Evolutionary conservation across 1,140 invertebrate species (phyloP).

Genomic region (Zaprionus gabonicus): DNA sequence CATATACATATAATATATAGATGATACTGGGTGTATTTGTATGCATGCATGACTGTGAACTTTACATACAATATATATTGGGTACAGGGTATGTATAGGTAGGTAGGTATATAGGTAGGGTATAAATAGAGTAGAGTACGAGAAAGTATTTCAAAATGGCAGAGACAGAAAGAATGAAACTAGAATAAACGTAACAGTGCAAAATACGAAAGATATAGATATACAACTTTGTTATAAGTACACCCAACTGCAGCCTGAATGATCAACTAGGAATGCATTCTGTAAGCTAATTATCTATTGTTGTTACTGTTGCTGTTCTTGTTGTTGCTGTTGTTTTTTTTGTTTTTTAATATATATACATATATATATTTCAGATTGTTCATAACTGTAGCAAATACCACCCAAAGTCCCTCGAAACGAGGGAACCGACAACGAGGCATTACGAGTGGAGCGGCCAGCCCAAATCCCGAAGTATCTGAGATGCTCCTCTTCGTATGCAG

Average conservation of each 20-base stretch:
- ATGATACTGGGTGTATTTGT: slow-evolving; percentile 24
- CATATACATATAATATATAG: slow-evolving; percentile 1
- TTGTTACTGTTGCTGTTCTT: neutral
- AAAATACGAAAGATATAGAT: slow-evolving; percentile 45
- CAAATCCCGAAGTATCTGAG: neutral
- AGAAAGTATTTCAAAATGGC: slow-evolving; percentile 27
- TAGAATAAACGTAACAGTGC: slow-evolving; percentile 44
- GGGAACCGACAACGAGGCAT: slow-evolving; percentile 12
- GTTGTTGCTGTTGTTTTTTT: neutral
- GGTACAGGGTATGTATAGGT: slow-evolving; percentile 16
- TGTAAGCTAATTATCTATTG: slow-evolving; percentile 6
- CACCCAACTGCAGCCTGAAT: slow-evolving; percentile 32
- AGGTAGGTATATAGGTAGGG: slow-evolving; percentile 18
- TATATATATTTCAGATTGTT: too few species aligned
- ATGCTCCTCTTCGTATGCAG: neutral
- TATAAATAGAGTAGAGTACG: slow-evolving; percentile 20
- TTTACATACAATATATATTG: slow-evolving; percentile 27
- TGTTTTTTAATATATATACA: neutral
- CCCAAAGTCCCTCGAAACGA: slow-evolving; percentile 17
- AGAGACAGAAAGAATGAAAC: slow-evolving; percentile 48
- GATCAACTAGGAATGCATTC: slow-evolving; percentile 14
- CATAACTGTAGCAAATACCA: neutral
- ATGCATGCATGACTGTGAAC: slow-evolving; percentile 46
- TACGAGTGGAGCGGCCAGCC: neutral
- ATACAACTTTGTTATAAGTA: slow-evolving; percentile 26